These are phyloP conservation scores for Zaprionus taronus DNA, from an alignment of 1,140 invertebrate species.

Conservation along the genomic window DNA sequence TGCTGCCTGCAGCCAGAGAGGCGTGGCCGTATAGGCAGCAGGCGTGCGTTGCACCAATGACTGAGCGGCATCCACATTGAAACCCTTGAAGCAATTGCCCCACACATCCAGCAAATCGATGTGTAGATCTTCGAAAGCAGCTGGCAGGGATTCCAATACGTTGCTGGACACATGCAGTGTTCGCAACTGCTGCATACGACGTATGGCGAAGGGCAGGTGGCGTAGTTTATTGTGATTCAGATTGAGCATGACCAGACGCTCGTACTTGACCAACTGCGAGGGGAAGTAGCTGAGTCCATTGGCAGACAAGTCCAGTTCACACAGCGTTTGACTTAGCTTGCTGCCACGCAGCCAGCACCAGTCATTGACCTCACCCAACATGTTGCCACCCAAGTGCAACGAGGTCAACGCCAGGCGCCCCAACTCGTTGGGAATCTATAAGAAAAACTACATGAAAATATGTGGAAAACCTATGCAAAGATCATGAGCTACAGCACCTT, in stretches of 20 bases:
- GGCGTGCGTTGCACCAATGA: constrained; percentile 4
- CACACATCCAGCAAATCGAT: constrained; percentile 76
- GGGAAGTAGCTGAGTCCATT: constrained; percentile 76
- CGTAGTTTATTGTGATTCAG: constrained; percentile 87
- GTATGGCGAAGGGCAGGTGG: constrained; percentile 87
- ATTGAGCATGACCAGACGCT: constrained; percentile 86
- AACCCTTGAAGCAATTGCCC: constrained; percentile 72
- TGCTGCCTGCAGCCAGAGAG: constrained; percentile 69
- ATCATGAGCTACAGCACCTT: constrained; percentile 62
- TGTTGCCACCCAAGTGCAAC: constrained; percentile 90
- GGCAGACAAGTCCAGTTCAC: constrained; percentile 71
- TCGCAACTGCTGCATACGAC: constrained; percentile 86
- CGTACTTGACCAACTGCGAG: constrained; percentile 82
- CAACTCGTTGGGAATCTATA: constrained; percentile 89
- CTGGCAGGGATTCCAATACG: constrained; percentile 85
- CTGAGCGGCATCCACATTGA: constrained; percentile 53
- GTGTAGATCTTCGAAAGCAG: constrained; percentile 64
- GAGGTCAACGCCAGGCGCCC: constrained; percentile 88
- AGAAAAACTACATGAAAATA: neutral
- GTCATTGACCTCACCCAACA: constrained; percentile 86
- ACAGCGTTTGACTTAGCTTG: constrained; percentile 74
- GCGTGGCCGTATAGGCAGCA: constrained; percentile 17
- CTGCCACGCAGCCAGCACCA: constrained; percentile 88
- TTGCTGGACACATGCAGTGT: constrained; percentile 85
- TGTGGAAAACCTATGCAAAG: neutral